Conservation (phyloP, 2,797 vertebrate genomes). For the Tamandua tetradactyla region DNA sequence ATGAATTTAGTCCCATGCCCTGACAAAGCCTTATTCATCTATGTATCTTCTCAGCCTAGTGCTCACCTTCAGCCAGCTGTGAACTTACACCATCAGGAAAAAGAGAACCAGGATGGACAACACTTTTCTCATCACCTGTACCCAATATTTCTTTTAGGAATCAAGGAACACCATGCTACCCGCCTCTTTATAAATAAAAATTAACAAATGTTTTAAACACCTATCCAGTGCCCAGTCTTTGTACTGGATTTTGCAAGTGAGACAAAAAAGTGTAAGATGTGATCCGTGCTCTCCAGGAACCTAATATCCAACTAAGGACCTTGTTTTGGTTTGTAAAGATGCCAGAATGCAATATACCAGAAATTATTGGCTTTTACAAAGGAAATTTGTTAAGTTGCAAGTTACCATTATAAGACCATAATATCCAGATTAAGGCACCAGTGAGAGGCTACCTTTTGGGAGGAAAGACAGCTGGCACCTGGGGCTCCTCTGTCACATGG, state of each 20-base stretch:
- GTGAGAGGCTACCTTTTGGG: too few species aligned
- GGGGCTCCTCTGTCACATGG: too few species aligned
- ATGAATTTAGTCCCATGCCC: not conserved
- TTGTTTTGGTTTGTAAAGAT: too few species aligned
- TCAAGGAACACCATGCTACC: not conserved
- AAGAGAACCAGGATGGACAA: not conserved
- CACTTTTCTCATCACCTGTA: not conserved
- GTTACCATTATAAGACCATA: too few species aligned
- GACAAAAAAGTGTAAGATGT: not conserved
- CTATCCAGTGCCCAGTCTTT: not conserved
- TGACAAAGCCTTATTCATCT: not conserved
- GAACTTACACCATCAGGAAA: not conserved
- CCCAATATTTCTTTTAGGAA: not conserved
- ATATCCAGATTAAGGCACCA: too few species aligned
- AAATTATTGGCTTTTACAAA: too few species aligned
- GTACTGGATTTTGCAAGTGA: not conserved
- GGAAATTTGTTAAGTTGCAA: too few species aligned
- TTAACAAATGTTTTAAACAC: not conserved
- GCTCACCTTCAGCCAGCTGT: not conserved
- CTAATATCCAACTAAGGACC: not conserved
- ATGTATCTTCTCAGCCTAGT: not conserved
- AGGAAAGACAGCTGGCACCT: too few species aligned
- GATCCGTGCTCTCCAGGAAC: constrained; percentile 14
- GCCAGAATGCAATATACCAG: too few species aligned
- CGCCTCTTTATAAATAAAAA: constrained; percentile 17